Percentiles rank a stretch among this genome's conserved stretches.
phyloP scores from a whole-genome alignment of 2,888 invertebrate species.

The Phymatocera aterrima region DNA sequence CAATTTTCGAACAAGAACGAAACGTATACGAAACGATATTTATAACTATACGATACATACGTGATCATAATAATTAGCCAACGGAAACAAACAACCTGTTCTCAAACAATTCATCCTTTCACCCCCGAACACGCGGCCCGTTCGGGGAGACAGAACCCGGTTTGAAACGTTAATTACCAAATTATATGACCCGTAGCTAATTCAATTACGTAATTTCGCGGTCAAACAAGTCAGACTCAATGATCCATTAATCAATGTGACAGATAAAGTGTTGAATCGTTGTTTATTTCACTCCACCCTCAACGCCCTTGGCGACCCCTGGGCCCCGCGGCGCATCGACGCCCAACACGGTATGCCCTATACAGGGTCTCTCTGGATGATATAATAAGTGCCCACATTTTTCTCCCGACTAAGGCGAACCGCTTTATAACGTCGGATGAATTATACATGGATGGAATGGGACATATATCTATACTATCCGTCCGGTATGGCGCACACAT shows the following conservation, averaged over 20 bases:
- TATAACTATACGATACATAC: too few species aligned
- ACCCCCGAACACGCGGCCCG: background rate
- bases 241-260: constrained; percentile 51
- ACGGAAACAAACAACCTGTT: constrained; percentile 7
- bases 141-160: constrained; percentile 14
- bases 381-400: constrained; percentile 39
- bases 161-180: constrained; percentile 52
- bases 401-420: constrained; percentile 16
- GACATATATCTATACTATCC: background rate
- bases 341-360: background rate
- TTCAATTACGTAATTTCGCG: constrained; percentile 57
- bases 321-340: constrained; percentile 19
- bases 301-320: constrained; percentile 16
- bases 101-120: constrained; percentile 38
- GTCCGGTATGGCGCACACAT: too few species aligned
- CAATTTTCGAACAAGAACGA: too few species aligned
- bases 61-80: too few species aligned
- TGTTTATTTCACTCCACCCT: constrained; percentile 45
- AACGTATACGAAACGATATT: too few species aligned
- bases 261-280: constrained; percentile 52
- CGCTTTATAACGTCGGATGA: constrained; percentile 20
- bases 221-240: constrained; percentile 53
- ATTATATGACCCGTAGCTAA: constrained; percentile 55
- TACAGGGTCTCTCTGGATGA: constrained; percentile 24
- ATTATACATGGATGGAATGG: constrained; percentile 27